phyloP scores from a whole-genome alignment of 2,797 vertebrate species.

The Loriculus beryllinus region DNA sequence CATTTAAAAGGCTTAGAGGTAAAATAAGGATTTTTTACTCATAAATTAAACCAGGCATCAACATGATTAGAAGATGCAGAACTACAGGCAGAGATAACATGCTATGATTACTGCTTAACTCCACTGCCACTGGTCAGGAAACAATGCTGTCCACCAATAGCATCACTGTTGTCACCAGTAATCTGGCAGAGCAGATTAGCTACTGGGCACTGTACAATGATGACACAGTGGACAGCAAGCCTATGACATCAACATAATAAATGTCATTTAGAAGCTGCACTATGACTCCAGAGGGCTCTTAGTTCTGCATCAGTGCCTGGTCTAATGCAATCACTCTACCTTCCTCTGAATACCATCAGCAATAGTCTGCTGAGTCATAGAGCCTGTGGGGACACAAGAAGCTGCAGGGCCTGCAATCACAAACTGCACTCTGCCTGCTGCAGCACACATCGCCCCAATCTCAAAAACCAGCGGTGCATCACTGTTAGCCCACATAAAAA shows the following conservation, averaged over 20 bases:
- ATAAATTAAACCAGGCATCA: neutral
- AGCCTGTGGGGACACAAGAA: slow-evolving; percentile 20
- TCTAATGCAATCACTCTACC: slow-evolving; percentile 22
- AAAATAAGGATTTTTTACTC: neutral
- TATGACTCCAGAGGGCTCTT: neutral
- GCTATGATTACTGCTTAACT: neutral
- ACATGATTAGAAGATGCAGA: neutral
- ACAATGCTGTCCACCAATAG: slow-evolving; percentile 29
- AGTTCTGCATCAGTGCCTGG: neutral
- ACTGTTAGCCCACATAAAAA: neutral
- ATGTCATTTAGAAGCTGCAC: neutral
- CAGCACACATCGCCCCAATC: neutral
- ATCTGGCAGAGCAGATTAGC: neutral
- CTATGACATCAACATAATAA: neutral
- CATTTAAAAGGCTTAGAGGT: neutral
- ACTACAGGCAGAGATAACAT: neutral
- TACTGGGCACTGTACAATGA: neutral
- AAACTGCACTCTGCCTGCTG: slow-evolving; percentile 4
- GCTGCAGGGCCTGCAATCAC: neutral
- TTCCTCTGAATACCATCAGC: neutral
- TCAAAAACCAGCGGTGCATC: slow-evolving; percentile 1
- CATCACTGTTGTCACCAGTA: slow-evolving; percentile 36
- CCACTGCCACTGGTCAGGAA: neutral
- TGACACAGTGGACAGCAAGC: neutral
- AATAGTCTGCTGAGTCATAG: slow-evolving; percentile 68